phyloP scores from a whole-genome alignment of 2,888 invertebrate genomes.

The Amorpha juglandis region DNA sequence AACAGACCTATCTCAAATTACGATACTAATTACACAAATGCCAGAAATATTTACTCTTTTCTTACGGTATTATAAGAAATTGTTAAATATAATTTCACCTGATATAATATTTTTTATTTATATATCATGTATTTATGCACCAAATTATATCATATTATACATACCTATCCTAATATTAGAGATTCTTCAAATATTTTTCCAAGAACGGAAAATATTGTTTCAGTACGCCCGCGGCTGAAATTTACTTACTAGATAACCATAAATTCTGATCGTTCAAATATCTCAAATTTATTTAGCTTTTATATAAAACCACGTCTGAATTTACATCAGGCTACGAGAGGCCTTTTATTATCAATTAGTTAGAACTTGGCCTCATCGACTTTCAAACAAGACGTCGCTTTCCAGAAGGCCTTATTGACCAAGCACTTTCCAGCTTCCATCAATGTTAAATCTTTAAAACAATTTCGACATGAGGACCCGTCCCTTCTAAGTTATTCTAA shows the following conservation, averaged over 20 bases:
- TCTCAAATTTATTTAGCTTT: neutral
- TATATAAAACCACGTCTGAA: neutral
- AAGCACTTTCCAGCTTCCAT: slow-evolving; percentile 11
- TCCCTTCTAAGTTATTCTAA: slow-evolving; percentile 32
- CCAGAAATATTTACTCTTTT: neutral
- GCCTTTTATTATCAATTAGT: neutral
- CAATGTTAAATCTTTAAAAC: slow-evolving; percentile 20
- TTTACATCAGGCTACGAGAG: neutral
- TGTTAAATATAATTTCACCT: too few species aligned
- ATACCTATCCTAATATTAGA: too few species aligned
- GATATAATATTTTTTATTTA: too few species aligned
- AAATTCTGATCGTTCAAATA: neutral
- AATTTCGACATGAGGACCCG: slow-evolving; percentile 17
- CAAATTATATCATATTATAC: too few species aligned
- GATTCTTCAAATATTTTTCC: too few species aligned
- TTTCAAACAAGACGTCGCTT: neutral
- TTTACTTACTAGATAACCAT: neutral
- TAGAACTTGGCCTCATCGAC: neutral
- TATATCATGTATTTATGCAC: too few species aligned
- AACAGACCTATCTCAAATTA: slow-evolving; percentile 11
- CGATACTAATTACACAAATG: slow-evolving; percentile 11
- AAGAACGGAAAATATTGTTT: too few species aligned
- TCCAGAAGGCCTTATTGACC: neutral
- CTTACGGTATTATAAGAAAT: neutral
- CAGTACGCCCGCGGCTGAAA: too few species aligned